phyloP scores from a whole-genome alignment of 2,888 invertebrate species.

The Polietes domitor region DNA sequence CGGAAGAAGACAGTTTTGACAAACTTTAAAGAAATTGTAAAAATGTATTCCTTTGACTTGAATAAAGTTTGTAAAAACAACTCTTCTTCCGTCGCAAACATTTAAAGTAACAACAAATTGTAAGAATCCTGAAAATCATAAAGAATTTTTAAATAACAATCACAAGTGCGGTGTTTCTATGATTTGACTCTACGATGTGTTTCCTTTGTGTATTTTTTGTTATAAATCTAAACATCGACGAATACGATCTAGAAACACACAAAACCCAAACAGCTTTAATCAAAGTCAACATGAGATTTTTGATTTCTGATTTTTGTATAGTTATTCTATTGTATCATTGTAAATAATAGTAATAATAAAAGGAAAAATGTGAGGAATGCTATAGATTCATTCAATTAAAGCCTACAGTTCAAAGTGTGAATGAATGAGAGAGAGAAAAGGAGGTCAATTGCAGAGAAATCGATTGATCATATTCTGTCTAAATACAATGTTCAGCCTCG shows the following conservation, averaged over 20 bases:
- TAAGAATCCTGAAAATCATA: neutral
- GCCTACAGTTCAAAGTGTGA: neutral
- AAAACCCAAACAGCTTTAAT: constrained; percentile 42
- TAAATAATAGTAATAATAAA: neutral
- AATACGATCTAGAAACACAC: neutral
- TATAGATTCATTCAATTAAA: constrained; percentile 32
- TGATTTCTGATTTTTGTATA: neutral
- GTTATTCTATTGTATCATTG: too few relatives aligned
- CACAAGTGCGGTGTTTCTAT: constrained; percentile 15
- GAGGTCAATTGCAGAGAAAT: neutral
- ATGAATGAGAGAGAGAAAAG: neutral
- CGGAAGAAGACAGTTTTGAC: neutral
- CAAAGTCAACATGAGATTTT: constrained; percentile 32
- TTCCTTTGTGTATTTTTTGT: neutral
- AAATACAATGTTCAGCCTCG: neutral
- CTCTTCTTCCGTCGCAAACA: neutral
- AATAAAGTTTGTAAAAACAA: neutral
- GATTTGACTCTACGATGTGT: constrained; percentile 16
- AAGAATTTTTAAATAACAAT: neutral
- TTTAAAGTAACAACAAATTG: neutral
- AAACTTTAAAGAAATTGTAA: constrained; percentile 14
- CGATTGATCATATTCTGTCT: neutral
- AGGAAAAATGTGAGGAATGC: constrained; percentile 33
- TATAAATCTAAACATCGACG: neutral
- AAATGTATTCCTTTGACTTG: constrained; percentile 16